Conservation (phyloP, 1,140 invertebrate genomes). For the Calephelis nemesis region DNA sequence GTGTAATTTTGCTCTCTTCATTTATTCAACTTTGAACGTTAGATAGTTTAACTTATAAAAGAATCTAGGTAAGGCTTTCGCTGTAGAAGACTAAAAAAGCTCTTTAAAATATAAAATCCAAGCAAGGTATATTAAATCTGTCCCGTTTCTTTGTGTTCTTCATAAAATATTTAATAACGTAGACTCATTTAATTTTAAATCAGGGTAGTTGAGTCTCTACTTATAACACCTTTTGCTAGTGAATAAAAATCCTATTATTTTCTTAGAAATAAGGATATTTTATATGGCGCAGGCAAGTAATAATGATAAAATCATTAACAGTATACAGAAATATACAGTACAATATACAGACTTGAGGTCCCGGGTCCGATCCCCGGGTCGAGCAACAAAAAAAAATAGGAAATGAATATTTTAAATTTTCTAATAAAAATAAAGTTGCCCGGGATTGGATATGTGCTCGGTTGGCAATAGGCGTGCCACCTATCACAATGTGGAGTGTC, state of each 20-base stretch:
- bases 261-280: not conserved
- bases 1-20: not conserved
- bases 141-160: conserved; percentile 7
- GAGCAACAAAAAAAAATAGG: too few species aligned
- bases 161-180: conserved; percentile 1
- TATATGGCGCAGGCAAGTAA: too few species aligned
- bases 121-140: conserved; percentile 14
- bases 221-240: not conserved
- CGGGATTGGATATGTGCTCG: too few species aligned
- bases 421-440: too few species aligned
- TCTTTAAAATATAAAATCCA: conserved; percentile 3
- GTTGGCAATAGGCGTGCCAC: too few species aligned
- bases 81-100: conserved; percentile 5
- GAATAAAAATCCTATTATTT: not conserved
- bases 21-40: conserved; percentile 9
- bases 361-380: too few species aligned
- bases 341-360: too few species aligned
- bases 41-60: conserved; percentile 15
- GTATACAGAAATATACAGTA: too few species aligned
- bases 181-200: conserved; percentile 9
- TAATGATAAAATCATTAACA: too few species aligned
- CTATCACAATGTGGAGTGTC: too few species aligned
- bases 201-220: not conserved
- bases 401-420: too few species aligned
- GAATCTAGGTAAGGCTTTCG: conserved; percentile 2